Percentiles rank a stretch among this genome's conserved stretches.
These are phyloP conservation scores for Polylopha cassiicola DNA, from an alignment of 2,888 invertebrate genomes.

Conservation along the genomic window DNA sequence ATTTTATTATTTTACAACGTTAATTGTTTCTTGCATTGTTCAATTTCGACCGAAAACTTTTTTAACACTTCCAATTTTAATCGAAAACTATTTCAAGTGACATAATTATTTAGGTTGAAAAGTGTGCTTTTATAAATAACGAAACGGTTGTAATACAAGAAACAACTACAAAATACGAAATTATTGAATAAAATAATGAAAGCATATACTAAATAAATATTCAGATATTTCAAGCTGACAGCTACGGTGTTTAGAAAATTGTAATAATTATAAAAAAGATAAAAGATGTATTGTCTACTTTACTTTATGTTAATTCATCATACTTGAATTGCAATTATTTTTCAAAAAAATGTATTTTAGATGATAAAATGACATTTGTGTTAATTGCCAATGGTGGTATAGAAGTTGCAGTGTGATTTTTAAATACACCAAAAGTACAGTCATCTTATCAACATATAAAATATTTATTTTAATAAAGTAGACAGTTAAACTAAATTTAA, in stretches of 20 bases:
- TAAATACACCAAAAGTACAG: too few species aligned
- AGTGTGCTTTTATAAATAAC: too few species aligned
- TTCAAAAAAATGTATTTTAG: neutral
- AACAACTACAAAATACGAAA: constrained; percentile 16
- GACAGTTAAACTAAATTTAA: constrained; percentile 6
- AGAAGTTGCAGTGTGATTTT: too few species aligned
- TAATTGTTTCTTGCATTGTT: constrained; percentile 19
- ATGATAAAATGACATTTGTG: too few species aligned
- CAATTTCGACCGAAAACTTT: neutral
- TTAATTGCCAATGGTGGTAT: too few species aligned
- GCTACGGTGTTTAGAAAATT: constrained; percentile 9
- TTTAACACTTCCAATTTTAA: neutral
- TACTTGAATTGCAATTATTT: constrained; percentile 2
- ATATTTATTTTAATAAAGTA: constrained; percentile 12
- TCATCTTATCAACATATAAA: too few species aligned
- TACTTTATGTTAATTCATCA: neutral
- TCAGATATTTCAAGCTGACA: constrained; percentile 16
- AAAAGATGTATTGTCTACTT: constrained; percentile 9
- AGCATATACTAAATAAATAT: constrained; percentile 19
- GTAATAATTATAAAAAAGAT: constrained; percentile 1
- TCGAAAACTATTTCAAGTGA: constrained; percentile 1
- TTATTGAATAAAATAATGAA: constrained; percentile 18
- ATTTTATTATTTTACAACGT: constrained; percentile 2
- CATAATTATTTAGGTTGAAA: too few species aligned
- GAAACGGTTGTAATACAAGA: too few species aligned